Percentiles rank a stretch among this genome's conserved stretches.
These are phyloP conservation scores for Drosophila nikananu DNA, from an alignment of 1,140 invertebrate species.

Conservation along the genomic window DNA sequence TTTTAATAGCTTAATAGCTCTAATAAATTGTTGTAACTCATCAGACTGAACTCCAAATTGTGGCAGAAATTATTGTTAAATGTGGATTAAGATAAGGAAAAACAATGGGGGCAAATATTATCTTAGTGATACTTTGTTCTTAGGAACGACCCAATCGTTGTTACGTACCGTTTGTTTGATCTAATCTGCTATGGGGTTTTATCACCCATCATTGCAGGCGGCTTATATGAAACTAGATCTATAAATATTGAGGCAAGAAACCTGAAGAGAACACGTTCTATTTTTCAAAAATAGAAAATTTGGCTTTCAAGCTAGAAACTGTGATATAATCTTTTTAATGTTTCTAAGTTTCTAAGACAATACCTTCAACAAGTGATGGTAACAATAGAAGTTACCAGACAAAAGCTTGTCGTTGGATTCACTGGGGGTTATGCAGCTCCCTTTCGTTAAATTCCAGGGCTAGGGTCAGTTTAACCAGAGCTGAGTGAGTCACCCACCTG, in stretches of 20 bases:
- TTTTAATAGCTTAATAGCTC: neutral
- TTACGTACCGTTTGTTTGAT: constrained; percentile 9
- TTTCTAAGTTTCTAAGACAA: neutral
- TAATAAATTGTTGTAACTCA: neutral
- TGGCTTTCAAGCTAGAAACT: neutral
- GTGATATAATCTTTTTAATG: neutral
- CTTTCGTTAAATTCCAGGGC: constrained; percentile 16
- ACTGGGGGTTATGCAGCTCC: neutral
- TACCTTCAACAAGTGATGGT: neutral
- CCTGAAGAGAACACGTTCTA: constrained; percentile 29
- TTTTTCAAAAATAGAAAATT: constrained; percentile 8
- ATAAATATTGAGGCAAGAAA: constrained; percentile 9
- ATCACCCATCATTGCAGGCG: constrained; percentile 23
- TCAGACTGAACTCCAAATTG: neutral
- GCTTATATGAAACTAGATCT: constrained; percentile 25
- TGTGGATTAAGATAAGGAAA: constrained; percentile 1
- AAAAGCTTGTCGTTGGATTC: neutral
- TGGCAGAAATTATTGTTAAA: neutral
- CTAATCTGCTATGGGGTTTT: constrained; percentile 28
- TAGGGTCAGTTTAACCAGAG: constrained; percentile 24
- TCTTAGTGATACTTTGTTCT: constrained; percentile 18
- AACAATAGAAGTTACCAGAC: neutral
- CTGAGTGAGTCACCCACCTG: constrained; percentile 21
- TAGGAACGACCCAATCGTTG: constrained; percentile 16
- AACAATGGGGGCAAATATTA: constrained; percentile 1